Evolutionary conservation across 2,888 invertebrate genomes (phyloP), one percentile per base, ranked within the genome.

Genomic region (Ornithoptera alexandrae): DNA sequence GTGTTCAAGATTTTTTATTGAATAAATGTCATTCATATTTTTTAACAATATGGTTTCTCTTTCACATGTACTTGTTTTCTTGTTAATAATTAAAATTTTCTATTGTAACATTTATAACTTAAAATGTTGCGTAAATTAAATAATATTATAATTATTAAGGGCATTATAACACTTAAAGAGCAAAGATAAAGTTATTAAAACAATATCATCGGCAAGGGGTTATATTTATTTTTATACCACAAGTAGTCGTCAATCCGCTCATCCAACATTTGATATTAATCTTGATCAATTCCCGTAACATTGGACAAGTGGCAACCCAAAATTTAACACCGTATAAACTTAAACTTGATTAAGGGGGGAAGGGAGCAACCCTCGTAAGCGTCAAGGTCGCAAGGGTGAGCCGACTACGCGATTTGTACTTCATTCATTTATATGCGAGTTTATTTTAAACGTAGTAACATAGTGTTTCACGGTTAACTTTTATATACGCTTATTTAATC

Each of bases 321-420:
- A 53, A 67, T 70, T 70, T 70, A 59, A 70, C 67, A 70, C 70
- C 59, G 53, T 70, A 67, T 67, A 71, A 67, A 67, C 58, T 50
- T 67, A 70, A 64, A 59, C 62, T 63, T 63, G 77, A 77, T 71
- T 74, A 71, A 58, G 61, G 67, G 67, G 30, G 30, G 30, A 75
- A 80, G 87, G 86, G 86, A 79, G 78, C 83, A 82, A 84, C 87
- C 88, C 86, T 86, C 83, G 74, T 62, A 53, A n/a, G 30, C 66
- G 58, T 79, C 88, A 88, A 88, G 88, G 88, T 87, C 87, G 77
- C 73, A 79, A 79, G 88, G 88, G 87, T 86, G 86, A 81, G 73
- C 77, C 75, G 72, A 70, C 72, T 53, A 74, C 72, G 74, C 73
- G 75, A 77, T 74, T 78, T 75, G 75, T 71, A 70, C 71, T 76